These are phyloP conservation scores for Ginglymostoma cirratum DNA, from an alignment of 2,113 vertebrate species.

Conservation along the genomic window DNA sequence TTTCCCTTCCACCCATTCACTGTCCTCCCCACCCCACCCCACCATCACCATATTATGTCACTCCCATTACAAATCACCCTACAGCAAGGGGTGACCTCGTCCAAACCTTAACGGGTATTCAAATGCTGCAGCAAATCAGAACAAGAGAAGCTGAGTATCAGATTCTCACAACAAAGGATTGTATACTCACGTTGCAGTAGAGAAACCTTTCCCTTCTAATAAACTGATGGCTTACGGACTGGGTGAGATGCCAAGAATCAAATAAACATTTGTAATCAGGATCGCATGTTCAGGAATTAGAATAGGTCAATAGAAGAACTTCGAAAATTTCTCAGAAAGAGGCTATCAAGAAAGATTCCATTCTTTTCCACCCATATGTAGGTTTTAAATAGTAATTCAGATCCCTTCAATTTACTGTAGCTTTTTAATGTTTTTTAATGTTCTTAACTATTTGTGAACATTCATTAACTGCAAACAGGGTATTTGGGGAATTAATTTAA, in stretches of 20 bases:
- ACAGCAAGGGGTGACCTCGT: background rate
- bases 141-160: background rate
- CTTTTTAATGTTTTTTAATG: background rate
- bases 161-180: background rate
- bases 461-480: background rate
- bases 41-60: background rate
- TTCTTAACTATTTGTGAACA: background rate
- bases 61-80: background rate
- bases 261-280: background rate
- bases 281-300: background rate
- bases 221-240: background rate
- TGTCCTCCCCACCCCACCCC: too few species aligned
- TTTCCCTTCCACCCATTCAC: background rate
- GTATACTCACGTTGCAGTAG: background rate
- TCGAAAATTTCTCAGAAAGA: background rate
- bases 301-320: background rate
- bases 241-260: background rate
- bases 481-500: background rate
- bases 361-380: background rate
- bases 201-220: background rate
- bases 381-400: background rate
- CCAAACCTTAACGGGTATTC: background rate
- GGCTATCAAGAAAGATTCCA: background rate
- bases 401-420: background rate
- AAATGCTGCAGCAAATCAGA: background rate